phyloP scores from a whole-genome alignment of 2,113 vertebrate species.

The Grammomys surdaster region DNA sequence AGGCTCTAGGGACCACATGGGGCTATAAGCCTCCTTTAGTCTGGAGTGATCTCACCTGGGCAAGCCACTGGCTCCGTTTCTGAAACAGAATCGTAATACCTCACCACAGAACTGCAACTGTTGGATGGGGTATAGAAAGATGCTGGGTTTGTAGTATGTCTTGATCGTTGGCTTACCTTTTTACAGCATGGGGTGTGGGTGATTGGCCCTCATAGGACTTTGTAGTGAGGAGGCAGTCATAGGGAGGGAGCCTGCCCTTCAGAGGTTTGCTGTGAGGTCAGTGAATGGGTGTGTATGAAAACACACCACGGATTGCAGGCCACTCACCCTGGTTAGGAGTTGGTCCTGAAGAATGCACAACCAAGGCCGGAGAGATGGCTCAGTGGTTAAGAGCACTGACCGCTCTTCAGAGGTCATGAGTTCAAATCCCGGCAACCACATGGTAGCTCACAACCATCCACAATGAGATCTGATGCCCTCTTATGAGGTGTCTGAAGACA shows the following conservation, averaged over 20 bases:
- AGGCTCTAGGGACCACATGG: neutral
- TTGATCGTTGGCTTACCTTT: neutral
- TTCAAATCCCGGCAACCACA: too few species aligned
- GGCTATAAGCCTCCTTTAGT: neutral
- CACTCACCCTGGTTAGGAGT: neutral
- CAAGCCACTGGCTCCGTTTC: neutral
- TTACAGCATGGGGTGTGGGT: neutral
- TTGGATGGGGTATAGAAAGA: neutral
- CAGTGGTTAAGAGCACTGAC: too few species aligned
- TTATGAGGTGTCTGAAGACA: too few species aligned
- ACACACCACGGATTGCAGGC: neutral
- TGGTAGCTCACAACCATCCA: too few species aligned
- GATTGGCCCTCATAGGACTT: neutral
- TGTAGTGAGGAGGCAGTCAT: neutral
- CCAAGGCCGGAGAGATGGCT: too few species aligned
- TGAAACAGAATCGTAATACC: neutral
- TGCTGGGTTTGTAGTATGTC: neutral
- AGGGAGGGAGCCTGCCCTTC: neutral
- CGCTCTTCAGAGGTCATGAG: too few species aligned
- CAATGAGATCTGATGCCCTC: too few species aligned
- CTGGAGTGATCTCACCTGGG: neutral
- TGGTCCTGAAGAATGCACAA: neutral
- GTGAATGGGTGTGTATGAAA: neutral
- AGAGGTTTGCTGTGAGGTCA: neutral
- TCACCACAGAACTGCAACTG: neutral